phyloP scores from a whole-genome alignment of 2,797 vertebrate species.

The Carapus acus region DNA sequence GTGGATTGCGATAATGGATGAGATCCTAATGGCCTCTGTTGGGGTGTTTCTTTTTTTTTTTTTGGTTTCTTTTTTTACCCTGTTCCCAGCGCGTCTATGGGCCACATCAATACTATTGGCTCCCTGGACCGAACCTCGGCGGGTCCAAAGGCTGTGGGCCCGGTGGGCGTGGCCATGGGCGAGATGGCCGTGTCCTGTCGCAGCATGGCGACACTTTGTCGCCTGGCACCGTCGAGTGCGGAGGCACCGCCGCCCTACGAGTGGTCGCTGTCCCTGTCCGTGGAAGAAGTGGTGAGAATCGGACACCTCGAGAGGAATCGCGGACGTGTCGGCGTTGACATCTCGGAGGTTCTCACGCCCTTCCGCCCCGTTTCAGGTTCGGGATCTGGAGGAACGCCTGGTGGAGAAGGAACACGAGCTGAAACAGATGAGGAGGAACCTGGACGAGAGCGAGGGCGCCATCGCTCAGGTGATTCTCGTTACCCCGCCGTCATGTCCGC shows the following conservation, averaged over 20 bases:
- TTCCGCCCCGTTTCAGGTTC: constrained; percentile 64
- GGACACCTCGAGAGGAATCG: neutral
- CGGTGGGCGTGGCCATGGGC: constrained; percentile 62
- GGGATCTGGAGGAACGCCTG: constrained; percentile 85
- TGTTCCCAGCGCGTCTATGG: constrained; percentile 86
- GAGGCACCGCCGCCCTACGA: constrained; percentile 88
- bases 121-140: constrained; percentile 81
- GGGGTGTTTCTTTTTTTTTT: constrained; percentile 8
- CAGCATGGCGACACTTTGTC: constrained; percentile 82
- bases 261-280: constrained; percentile 82
- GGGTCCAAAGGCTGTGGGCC: constrained; percentile 59
- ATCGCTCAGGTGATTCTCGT: constrained; percentile 82
- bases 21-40: constrained; percentile 13
- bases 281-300: constrained; percentile 80
- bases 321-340: too few relatives aligned
- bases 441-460: constrained; percentile 84
- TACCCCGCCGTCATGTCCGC: neutral
- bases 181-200: constrained; percentile 78
- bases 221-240: constrained; percentile 75
- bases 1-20: constrained; percentile 22
- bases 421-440: constrained; percentile 87
- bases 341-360: too few relatives aligned
- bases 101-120: constrained; percentile 94
- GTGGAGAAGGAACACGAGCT: constrained; percentile 87
- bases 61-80: too few relatives aligned